Base-by-base conservation (phyloP, 2,888 invertebrate species). In the Drosophila planitibia region DNA sequence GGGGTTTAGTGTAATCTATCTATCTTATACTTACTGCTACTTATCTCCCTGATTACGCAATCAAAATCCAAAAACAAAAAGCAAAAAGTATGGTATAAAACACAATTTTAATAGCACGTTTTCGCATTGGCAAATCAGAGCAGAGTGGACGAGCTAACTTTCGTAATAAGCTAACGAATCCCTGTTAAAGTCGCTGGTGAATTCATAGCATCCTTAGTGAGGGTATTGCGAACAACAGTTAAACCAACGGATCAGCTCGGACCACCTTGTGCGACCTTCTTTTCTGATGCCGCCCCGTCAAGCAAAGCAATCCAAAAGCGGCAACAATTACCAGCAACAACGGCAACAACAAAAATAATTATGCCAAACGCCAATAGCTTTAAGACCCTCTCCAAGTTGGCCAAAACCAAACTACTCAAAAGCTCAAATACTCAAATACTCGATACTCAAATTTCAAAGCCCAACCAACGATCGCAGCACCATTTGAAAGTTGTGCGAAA, bases 261-360 rank as follows among this genome's bases (percentile, higher is more conserved):
- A 91, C 90, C 92, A 92, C 89, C 90, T 91, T 91, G 91, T 90
- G 90, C 86, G 92, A 91, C 91, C 92, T 91, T 91, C 92, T 92
- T 91, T 83, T 74, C 74, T 57, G 76, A 81, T 83, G 86, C 78
- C 87, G 83, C 86, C 52, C 69, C 83, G 60, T 82, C 79, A 82
- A 76, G 73, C 69, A 57, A 81, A 75, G 64, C 60, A 66, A 75
- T 63, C 65, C 44, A 70, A 67, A 81, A 75, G 82, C 76, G 80
- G 74, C 87, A 89, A 83, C 88, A 85, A 91, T 88, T 89, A 85
- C 85, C 79, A 80, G 73, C 80, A 57, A 47, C 60, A 71, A 47
- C 53, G 60, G 52, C 66, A 70, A 68, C 71, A 74, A 41, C 75
- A 74, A 62, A 59, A 87, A 84, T 74, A 90, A 90, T 90, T 90